Evolutionary conservation across 2,797 vertebrate species (phyloP), one percentile per base, ranked within the genome.

Genomic region (Phoebastria nigripes): DNA sequence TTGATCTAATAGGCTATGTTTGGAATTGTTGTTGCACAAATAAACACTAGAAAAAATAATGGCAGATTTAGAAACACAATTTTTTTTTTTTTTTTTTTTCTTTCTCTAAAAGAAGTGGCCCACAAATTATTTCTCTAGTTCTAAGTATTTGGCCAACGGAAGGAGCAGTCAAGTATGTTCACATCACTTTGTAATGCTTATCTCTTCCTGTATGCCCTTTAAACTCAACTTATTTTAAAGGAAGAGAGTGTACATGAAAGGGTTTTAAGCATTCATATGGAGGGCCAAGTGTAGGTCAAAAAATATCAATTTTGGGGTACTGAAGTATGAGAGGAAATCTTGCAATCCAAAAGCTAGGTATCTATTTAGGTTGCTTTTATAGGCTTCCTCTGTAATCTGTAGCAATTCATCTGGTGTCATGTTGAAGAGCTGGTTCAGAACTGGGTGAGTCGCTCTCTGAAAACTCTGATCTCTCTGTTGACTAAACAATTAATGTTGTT

Each of bases 161-260:
- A 94, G 92, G 84, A 96, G 26, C 78, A 86, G 84, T 96, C 87
- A 96, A 81, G 92, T 91, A 65, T 70, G 49, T 91, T 95, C 79
- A 72, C 39, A n/a, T 89, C 82, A 69, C 87, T 95, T 95, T 93
- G 81, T 95, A 92, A 93, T 56, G 52, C 83, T 94, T 97, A 96
- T 94, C 93, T 96, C 95, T 96, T 96, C 90, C 95, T 93, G 90
- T 74, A 26, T 77, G 41, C 67, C 56, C 41, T 93, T 95, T 85
- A 82, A 95, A 90, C 58, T 72, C 39, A 76, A 11, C n/a, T 92
- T 49, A n/a, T 63, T 73, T 72, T 71, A 61, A 54, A 86, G 90
- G 88, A 95, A 91, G 74, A 63, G 42, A 66, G 29, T 1, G 7
- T 85, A 76, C 67, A 55, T 93, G 71, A 72, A 94, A 97, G 93